Percentiles rank a stretch among this genome's conserved stretches.
Conservation (phyloP, 2,888 invertebrate genomes). For the Lampropteryx suffumata region DNA sequence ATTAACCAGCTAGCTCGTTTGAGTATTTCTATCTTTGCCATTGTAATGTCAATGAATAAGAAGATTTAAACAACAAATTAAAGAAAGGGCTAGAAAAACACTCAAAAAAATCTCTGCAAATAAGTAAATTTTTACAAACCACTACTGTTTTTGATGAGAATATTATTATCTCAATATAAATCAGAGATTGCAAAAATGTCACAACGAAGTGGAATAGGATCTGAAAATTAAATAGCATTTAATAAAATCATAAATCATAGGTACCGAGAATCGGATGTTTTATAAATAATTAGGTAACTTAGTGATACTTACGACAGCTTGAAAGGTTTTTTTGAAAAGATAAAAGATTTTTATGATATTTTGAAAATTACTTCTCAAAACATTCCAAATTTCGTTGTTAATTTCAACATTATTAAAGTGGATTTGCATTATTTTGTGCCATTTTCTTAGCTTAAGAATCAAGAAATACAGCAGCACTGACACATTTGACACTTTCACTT, state of each 20-base stretch:
- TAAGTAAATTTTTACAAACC: neutral
- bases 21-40: no score
- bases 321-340: slow-evolving; percentile 14
- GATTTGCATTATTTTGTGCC: slow-evolving; percentile 6
- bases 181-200: slow-evolving; percentile 19
- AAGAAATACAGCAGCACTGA: slow-evolving; percentile 13
- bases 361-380: slow-evolving; percentile 8
- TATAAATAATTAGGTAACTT: no score
- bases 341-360: neutral
- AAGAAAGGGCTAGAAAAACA: no score
- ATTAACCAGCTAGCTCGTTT: no score
- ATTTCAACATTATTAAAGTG: neutral
- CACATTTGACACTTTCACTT: slow-evolving; percentile 16
- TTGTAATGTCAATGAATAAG: no score
- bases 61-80: no score
- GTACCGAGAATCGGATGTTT: no score
- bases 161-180: slow-evolving; percentile 16
- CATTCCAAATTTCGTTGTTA: neutral
- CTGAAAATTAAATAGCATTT: slow-evolving; percentile 11
- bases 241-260: no score
- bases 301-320: slow-evolving; percentile 18
- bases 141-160: neutral
- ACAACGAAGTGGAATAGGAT: slow-evolving; percentile 19
- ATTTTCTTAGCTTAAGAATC: slow-evolving; percentile 18
- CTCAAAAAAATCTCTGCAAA: no score